Evolutionary conservation across 2,113 vertebrate species (phyloP).

Genomic region (Osmerus mordax): DNA sequence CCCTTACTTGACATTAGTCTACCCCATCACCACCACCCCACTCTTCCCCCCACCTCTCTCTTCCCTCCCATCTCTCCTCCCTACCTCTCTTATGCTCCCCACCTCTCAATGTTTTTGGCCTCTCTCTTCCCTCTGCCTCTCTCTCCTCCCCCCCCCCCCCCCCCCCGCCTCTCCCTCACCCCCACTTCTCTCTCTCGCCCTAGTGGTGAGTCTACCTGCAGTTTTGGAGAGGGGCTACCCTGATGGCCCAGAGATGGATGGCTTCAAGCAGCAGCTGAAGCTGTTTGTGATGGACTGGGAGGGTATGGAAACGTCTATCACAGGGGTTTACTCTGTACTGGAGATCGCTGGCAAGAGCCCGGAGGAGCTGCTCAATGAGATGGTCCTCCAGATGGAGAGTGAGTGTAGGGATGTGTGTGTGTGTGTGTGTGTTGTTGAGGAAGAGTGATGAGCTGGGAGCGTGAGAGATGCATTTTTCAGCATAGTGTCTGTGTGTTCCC

Average conservation of each 20-base stretch:
- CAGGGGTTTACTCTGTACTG: constrained; percentile 51
- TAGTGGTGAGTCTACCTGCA: constrained; percentile 64
- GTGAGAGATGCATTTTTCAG: not conserved
- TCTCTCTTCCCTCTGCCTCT: not conserved
- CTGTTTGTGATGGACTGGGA: constrained; percentile 72
- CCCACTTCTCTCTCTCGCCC: not conserved
- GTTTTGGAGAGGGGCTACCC: constrained; percentile 74
- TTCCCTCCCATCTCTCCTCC: not conserved
- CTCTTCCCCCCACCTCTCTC: not conserved
- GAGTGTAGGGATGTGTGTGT: constrained; percentile 55
- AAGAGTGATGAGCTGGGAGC: not conserved
- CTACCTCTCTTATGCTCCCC: not conserved
- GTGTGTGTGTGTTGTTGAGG: not conserved
- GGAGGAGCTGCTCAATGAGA: constrained; percentile 75
- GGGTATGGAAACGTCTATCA: constrained; percentile 57
- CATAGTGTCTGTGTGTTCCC: not conserved
- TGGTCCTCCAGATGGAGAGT: constrained; percentile 80
- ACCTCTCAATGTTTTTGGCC: not conserved
- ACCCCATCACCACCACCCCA: too few relatives aligned
- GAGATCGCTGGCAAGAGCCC: constrained; percentile 78
- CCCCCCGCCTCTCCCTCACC: not conserved
- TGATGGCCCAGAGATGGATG: constrained; percentile 79
- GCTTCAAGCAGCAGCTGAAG: constrained; percentile 62
- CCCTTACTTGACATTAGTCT: not conserved
- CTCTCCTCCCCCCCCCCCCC: not conserved